These are phyloP conservation scores for Macaca nemestrina DNA, from an alignment of 2,113 vertebrate species.

Conservation along the genomic window DNA sequence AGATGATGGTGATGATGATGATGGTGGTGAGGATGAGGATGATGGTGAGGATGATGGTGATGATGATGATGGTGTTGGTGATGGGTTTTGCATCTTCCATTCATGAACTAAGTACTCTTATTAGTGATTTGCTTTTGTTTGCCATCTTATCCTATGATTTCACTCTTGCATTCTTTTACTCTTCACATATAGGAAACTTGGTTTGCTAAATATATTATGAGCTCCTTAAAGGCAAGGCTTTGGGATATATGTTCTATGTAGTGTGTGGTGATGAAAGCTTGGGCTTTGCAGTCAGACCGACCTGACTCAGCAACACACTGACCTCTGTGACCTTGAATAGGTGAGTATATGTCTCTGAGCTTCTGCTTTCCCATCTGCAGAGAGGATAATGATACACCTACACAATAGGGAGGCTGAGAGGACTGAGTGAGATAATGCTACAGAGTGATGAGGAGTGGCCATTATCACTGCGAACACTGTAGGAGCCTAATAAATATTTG, in stretches of 20 bases:
- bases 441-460: background rate
- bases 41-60: accelerated
- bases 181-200: background rate
- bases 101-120: background rate
- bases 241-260: background rate
- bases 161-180: background rate
- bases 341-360: background rate
- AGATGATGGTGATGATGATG: accelerated
- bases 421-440: background rate
- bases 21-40: accelerated
- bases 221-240: background rate
- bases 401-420: background rate
- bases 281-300: background rate
- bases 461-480: too few species aligned
- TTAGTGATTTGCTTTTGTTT: background rate
- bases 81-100: background rate
- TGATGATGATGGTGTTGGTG: background rate
- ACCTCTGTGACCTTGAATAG: background rate
- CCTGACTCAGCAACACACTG: background rate
- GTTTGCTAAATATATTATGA: background rate
- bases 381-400: background rate
- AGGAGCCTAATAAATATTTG: background rate
- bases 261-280: background rate
- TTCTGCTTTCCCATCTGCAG: background rate
- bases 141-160: background rate